These are phyloP conservation scores for Athripsodes cinereus DNA, from an alignment of 2,888 invertebrate genomes.

Conservation along the genomic window DNA sequence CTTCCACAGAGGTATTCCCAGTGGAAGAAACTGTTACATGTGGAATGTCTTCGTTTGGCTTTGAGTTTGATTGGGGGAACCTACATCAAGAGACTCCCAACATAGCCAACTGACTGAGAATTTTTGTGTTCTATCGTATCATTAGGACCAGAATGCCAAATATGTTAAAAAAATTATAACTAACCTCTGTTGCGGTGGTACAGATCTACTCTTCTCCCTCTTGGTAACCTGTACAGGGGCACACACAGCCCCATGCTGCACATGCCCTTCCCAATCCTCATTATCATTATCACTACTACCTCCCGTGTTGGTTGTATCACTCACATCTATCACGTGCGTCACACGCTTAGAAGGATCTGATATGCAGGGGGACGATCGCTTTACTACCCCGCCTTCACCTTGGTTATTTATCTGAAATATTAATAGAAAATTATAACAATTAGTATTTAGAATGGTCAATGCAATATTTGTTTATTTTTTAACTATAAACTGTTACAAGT, in stretches of 20 bases:
- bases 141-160: too few relatives aligned
- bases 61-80: too few relatives aligned
- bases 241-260: background rate
- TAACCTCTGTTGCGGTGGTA: slow-evolving; percentile 25
- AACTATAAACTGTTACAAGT: background rate
- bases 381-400: slow-evolving; percentile 30
- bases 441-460: background rate
- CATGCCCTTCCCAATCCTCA: slow-evolving; percentile 15
- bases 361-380: slow-evolving; percentile 36
- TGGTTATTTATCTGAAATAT: background rate
- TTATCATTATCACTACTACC: slow-evolving; percentile 35
- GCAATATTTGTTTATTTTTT: background rate
- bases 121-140: too few relatives aligned
- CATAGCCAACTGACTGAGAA: too few relatives aligned
- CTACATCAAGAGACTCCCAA: too few relatives aligned
- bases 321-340: slow-evolving; percentile 38
- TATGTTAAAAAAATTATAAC: too few relatives aligned
- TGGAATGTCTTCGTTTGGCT: too few relatives aligned
- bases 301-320: slow-evolving; percentile 45
- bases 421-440: background rate
- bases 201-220: slow-evolving; percentile 23
- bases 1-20: too few relatives aligned
- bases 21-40: too few relatives aligned
- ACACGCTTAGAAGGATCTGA: slow-evolving; percentile 37
- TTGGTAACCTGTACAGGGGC: slow-evolving; percentile 10